Conservation (phyloP, 2,113 vertebrate genomes). For the Malurus melanocephalus region DNA sequence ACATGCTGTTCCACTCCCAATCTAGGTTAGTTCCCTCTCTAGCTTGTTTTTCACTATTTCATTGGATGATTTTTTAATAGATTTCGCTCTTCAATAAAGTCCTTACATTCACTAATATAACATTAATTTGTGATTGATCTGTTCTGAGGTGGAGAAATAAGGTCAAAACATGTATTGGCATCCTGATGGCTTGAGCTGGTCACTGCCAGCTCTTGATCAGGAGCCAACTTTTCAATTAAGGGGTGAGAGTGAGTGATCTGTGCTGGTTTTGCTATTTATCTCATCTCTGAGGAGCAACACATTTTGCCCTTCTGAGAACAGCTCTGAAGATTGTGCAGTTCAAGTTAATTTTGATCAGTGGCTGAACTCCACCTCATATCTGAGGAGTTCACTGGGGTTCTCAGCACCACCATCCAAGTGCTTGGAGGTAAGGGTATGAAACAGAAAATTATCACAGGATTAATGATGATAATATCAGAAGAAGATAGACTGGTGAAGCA, state of each 20-base stretch:
- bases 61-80: slow-evolving; percentile 1
- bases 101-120: slow-evolving; percentile 39
- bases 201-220: slow-evolving; percentile 55
- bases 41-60: slow-evolving; percentile 14
- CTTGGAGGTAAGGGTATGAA: not conserved
- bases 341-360: not conserved
- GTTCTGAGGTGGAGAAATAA: slow-evolving; percentile 40
- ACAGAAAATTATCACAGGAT: not conserved
- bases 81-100: not conserved
- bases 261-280: slow-evolving; percentile 42
- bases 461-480: not conserved
- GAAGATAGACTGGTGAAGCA: not conserved
- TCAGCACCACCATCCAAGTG: not conserved
- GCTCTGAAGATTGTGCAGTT: not conserved
- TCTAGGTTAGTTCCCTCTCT: slow-evolving; percentile 1
- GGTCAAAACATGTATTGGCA: slow-evolving; percentile 33
- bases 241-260: slow-evolving; percentile 56
- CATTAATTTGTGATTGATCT: slow-evolving; percentile 60
- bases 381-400: not conserved
- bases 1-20: not conserved
- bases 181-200: slow-evolving; percentile 50
- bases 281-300: not conserved
- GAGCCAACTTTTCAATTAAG: slow-evolving; percentile 75
- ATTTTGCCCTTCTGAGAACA: slow-evolving; percentile 14
- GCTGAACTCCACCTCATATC: not conserved